These are phyloP conservation scores for Dromas ardeola DNA, from an alignment of 2,113 vertebrate species.

Conservation along the genomic window DNA sequence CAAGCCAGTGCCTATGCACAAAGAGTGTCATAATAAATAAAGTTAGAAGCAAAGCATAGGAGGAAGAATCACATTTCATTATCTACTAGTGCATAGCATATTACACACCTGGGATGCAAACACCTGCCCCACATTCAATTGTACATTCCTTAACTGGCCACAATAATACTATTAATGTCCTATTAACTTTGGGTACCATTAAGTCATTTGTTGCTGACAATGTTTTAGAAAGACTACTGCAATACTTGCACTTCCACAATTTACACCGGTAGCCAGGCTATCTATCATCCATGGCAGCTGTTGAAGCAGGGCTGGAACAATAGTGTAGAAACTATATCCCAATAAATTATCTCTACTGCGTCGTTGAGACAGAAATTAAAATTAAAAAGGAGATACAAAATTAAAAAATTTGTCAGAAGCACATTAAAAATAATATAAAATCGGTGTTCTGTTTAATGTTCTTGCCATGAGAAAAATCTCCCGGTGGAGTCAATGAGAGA, in stretches of 20 bases:
- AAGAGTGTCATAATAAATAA: neutral
- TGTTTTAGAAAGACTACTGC: neutral
- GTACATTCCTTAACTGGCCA: neutral
- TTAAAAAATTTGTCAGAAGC: neutral
- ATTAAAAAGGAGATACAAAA: neutral
- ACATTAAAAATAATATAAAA: neutral
- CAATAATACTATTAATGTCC: neutral
- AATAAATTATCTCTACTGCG: neutral
- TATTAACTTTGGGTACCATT: neutral
- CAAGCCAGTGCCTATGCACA: neutral
- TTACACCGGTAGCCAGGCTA: neutral
- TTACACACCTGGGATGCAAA: neutral
- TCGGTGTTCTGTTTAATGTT: neutral
- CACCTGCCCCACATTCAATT: neutral
- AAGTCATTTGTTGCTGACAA: neutral
- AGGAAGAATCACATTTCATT: neutral
- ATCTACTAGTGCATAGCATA: neutral
- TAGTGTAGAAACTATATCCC: neutral
- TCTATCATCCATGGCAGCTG: neutral
- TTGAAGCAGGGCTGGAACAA: neutral
- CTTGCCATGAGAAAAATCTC: slow-evolving; percentile 34
- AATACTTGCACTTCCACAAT: neutral
- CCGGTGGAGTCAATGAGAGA: slow-evolving; percentile 27
- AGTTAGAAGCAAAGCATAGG: neutral
- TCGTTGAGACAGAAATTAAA: neutral